Evolutionary conservation across 2,888 invertebrate genomes (phyloP), one percentile per base, ranked within the genome.

Genomic region (Gandaritis pyraliata): DNA sequence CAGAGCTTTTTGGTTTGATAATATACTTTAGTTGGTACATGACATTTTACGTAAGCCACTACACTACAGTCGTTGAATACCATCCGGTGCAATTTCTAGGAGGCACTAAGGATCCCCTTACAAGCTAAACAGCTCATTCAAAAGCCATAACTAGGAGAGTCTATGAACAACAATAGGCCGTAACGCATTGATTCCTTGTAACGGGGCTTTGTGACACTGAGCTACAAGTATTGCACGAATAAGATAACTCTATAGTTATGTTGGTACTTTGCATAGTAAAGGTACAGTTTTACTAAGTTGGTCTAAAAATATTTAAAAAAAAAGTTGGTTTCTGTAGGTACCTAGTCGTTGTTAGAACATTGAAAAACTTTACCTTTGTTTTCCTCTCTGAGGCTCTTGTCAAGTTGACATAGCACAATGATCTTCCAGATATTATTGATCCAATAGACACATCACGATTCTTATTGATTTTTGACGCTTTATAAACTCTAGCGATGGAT

Each of bases 131-230:
- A 86, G 77, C 77, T 77, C 80, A 82, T 85, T 83, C 77, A 82
- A 75, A 74, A 76, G 74, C 74, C 78, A 74, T 77, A 73, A 80
- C 80, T 84, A 83, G 82, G 74, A 72, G 71, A 72, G 77, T 82
- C 83, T 84, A 83, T 86, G 80, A 81, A 75, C 75, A 84, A 90
- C 90, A 90, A 91, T 90, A 80, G 89, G 77, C 79, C 73, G 78
- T 90, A 65, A 58, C 55, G 56, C 54, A 65, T 58, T 48, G 63
- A 46, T 89, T 88, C 80, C 83, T 76, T 75, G 80, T 87, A 88
- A 88, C 82, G 83, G 76, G 84, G 87, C 88, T 86, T 89, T 90
- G 90, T 90, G 80, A 82, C 80, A 83, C 80, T 76, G 81, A 58
- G 58, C 61, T 59, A 56, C 45, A 52, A 54, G 54, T 46, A 46